Percentiles rank a stretch among this genome's conserved stretches.
These are phyloP conservation scores for Theocolax elegans DNA, from an alignment of 1,140 invertebrate species.

Conservation along the genomic window DNA sequence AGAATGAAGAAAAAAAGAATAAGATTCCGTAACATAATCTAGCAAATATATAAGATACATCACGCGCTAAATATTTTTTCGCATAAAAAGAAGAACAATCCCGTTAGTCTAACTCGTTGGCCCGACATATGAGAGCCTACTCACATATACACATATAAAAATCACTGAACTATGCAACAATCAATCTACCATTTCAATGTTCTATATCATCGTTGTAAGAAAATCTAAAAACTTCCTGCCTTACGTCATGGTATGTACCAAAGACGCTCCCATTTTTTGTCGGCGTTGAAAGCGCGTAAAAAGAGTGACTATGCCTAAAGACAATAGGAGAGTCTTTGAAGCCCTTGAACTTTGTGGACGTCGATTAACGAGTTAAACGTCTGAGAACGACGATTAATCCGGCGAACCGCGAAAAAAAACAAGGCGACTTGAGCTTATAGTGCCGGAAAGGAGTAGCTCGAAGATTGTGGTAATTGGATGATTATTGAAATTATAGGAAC, in stretches of 20 bases:
- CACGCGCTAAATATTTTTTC: constrained; percentile 36
- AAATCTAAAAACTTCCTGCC: not conserved
- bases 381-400: not conserved
- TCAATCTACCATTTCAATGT: constrained; percentile 28
- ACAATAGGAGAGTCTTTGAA: constrained; percentile 5
- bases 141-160: not conserved
- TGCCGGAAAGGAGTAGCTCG: no score
- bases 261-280: constrained; percentile 3
- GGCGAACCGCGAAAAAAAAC: not conserved
- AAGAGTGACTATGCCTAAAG: not conserved
- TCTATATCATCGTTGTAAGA: not conserved
- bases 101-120: constrained; percentile 5
- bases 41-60: not conserved
- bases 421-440: not conserved
- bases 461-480: not conserved
- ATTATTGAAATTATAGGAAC: not conserved
- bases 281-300: not conserved
- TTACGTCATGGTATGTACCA: no score
- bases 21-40: not conserved
- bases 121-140: not conserved
- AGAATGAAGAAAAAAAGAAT: not conserved
- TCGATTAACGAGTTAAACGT: not conserved
- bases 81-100: not conserved
- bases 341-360: constrained; percentile 3
- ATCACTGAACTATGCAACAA: constrained; percentile 8